Percentiles rank a stretch among this genome's conserved stretches.
These are phyloP conservation scores for Drosophila hydei DNA, from an alignment of 1,140 invertebrate genomes.

Conservation along the genomic window DNA sequence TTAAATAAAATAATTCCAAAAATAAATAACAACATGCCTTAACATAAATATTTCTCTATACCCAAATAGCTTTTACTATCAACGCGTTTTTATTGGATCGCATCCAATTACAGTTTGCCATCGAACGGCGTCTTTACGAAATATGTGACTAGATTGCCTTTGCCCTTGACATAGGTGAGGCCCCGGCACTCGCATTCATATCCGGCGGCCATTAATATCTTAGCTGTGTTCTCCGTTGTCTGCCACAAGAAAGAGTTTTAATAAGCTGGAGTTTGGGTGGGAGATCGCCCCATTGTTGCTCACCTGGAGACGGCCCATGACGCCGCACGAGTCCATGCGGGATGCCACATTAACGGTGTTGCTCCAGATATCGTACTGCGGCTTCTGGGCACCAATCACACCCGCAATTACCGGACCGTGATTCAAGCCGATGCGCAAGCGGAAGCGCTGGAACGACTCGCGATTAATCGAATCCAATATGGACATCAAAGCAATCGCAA, in stretches of 20 bases:
- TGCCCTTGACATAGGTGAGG: slow-evolving; percentile 96
- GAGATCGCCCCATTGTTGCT: slow-evolving; percentile 21
- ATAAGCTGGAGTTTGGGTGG: neutral
- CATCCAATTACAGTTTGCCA: slow-evolving; percentile 83
- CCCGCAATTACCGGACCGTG: slow-evolving; percentile 97
- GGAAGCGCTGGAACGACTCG: slow-evolving; percentile 98
- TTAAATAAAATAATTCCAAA: slow-evolving; percentile 60
- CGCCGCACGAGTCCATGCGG: slow-evolving; percentile 97
- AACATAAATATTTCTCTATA: slow-evolving; percentile 44
- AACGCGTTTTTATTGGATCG: slow-evolving; percentile 25
- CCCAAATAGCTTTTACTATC: slow-evolving; percentile 52
- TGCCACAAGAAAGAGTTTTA: slow-evolving; percentile 16
- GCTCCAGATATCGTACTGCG: slow-evolving; percentile 99
- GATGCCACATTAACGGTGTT: slow-evolving; percentile 98
- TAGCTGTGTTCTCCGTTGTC: slow-evolving; percentile 93
- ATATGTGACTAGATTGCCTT: slow-evolving; percentile 96
- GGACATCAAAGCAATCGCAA: slow-evolving; percentile 95
- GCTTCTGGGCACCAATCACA: slow-evolving; percentile 97
- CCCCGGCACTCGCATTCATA: slow-evolving; percentile 95
- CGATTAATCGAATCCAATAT: slow-evolving; percentile 97
- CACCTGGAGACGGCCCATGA: slow-evolving; percentile 93
- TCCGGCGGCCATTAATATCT: slow-evolving; percentile 91
- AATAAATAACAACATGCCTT: slow-evolving; percentile 75
- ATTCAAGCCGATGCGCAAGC: slow-evolving; percentile 95
- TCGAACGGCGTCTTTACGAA: slow-evolving; percentile 93